Base-by-base conservation (phyloP, 2,888 invertebrate genomes). In the Trypoxylon attenuatum region DNA sequence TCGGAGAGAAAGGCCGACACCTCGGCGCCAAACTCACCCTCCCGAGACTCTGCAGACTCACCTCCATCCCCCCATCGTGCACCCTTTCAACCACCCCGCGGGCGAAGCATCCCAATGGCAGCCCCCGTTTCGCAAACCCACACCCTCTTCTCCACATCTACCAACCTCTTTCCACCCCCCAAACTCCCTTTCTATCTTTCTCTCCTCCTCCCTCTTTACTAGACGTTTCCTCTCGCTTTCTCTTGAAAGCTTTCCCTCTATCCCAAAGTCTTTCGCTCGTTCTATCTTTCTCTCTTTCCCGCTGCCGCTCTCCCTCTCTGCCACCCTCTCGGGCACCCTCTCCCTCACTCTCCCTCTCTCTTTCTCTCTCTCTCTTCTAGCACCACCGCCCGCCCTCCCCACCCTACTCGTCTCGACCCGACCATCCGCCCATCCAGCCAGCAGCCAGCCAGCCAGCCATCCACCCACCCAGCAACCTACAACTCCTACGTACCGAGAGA, bases 11-110 rank as follows among this genome's bases (percentile, higher is more conserved):
- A 81, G 81, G 80, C 80, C 86, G 87, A 86, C 87, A 87, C 87
- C 86, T 86, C 82, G 87, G 87, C 87, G 87, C 87, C 87, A 82
- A 82, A 84, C 87, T 83, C 87, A 86, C 84, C 85, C 87, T 82
- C 83, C 84, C 76, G 81, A 83, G 85, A 82, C 85, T 81, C 81
- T 80, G 81, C 84, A 85, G 84, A 84, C 86, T 85, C 86, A 84
- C 85, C 84, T 85, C 84, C 82, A 76, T 73, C 81, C 79, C 82
- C 68, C 67, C 56, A 38, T 62, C 71, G 39, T 62, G 42, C 61
- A 69, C 66, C 64, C 69, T 59, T 63, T 69, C 73, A 66, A 61
- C 77, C 62, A 65, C 60, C 69, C 73, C 70, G 68, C 73, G 68
- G 71, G 76, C 76, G 71, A 77, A 77, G 78, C 79, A 80, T 73